These are phyloP conservation scores for Diuraphis noxia DNA, from an alignment of 1,140 invertebrate species.

Conservation along the genomic window DNA sequence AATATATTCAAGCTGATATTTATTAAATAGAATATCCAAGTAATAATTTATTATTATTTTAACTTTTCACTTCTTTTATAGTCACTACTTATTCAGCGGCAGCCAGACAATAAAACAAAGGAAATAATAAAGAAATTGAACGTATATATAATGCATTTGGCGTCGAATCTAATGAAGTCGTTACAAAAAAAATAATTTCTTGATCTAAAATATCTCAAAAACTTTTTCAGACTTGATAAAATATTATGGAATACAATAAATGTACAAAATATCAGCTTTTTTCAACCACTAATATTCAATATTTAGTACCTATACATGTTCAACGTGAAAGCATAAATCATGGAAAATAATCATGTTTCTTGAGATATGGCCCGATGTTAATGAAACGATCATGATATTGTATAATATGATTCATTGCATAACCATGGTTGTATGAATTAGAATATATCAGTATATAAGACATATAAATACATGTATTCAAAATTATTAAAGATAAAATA, in stretches of 20 bases:
- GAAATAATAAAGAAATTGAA: conserved; percentile 7
- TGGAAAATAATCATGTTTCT: neutral
- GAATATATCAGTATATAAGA: neutral
- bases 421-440: neutral
- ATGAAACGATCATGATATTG: neutral
- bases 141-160: neutral
- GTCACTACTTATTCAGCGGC: neutral
- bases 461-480: neutral
- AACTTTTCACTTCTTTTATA: neutral
- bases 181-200: neutral
- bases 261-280: neutral
- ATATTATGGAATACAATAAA: neutral
- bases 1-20: neutral
- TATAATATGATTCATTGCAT: neutral
- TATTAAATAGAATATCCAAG: neutral
- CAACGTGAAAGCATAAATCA: neutral
- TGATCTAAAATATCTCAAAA: neutral
- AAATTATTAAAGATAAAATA: neutral
- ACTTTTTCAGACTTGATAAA: neutral
- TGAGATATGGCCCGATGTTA: neutral
- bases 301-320: neutral
- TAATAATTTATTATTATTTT: conserved; percentile 13
- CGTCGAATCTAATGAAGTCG: neutral
- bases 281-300: neutral
- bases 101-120: neutral